These are phyloP conservation scores for Drosophila mayaguana DNA, from an alignment of 2,888 invertebrate species.

Conservation along the genomic window DNA sequence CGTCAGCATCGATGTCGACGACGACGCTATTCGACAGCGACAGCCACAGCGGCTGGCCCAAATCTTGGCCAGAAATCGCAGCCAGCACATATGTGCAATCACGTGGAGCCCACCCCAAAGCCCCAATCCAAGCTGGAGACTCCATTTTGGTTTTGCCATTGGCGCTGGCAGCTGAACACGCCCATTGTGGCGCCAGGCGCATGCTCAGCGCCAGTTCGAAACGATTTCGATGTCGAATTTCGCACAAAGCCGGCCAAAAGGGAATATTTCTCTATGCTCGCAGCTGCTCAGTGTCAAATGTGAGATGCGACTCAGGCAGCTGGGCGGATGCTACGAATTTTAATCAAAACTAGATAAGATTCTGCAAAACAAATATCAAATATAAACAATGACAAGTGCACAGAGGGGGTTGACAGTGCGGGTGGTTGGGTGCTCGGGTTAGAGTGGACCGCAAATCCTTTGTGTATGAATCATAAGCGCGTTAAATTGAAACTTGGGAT, in stretches of 20 bases:
- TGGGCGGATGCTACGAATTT: constrained; percentile 54
- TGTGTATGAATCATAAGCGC: constrained; percentile 80
- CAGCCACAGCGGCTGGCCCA: constrained; percentile 19
- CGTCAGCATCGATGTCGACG: constrained; percentile 36
- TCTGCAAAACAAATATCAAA: constrained; percentile 40
- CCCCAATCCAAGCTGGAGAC: constrained; percentile 76
- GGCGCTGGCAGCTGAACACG: constrained; percentile 70
- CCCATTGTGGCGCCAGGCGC: constrained; percentile 56
- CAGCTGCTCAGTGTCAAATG: constrained; percentile 75
- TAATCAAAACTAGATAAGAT: constrained; percentile 71
- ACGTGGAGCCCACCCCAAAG: constrained; percentile 57
- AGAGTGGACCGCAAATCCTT: constrained; percentile 48
- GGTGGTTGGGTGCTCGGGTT: background rate
- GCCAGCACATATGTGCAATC: constrained; percentile 82
- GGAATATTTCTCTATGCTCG: constrained; percentile 19
- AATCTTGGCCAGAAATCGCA: constrained; percentile 78
- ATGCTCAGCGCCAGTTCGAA: constrained; percentile 57
- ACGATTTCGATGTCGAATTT: constrained; percentile 51
- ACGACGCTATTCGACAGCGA: constrained; percentile 30
- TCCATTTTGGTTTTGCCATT: constrained; percentile 84
- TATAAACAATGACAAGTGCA: constrained; percentile 62
- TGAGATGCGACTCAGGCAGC: constrained; percentile 49
- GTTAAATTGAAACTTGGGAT: constrained; percentile 86
- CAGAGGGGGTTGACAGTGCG: constrained; percentile 12
- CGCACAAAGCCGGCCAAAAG: background rate